A percentile compares a stretch with the other conserved stretches of the same genome.
These are phyloP conservation scores for Oscheius sp. DNA, from an alignment of 1,140 invertebrate species.

Conservation along the genomic window DNA sequence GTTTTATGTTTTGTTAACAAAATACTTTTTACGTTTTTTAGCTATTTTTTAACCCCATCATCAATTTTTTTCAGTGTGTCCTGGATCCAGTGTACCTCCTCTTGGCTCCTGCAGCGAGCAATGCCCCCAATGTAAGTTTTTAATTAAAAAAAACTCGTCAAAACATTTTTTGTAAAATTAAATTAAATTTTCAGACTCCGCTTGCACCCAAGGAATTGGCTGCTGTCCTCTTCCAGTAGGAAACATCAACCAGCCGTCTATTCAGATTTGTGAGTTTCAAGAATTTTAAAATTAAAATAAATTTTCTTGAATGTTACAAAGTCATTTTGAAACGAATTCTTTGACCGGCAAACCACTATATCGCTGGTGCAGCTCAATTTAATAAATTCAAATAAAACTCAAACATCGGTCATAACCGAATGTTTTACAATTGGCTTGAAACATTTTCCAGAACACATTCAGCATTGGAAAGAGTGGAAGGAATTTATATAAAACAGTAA, in stretches of 20 bases:
- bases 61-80: slow-evolving; percentile 29
- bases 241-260: not conserved
- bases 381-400: not conserved
- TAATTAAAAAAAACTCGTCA: not conserved
- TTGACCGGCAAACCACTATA: too few species aligned
- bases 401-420: not conserved
- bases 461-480: too few species aligned
- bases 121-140: slow-evolving; percentile 29
- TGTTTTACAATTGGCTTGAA: not conserved
- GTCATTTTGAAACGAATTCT: too few species aligned
- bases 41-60: not conserved
- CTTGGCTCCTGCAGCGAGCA: slow-evolving; percentile 36
- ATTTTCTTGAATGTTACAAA: too few species aligned
- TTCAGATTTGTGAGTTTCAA: slow-evolving; percentile 21
- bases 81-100: slow-evolving; percentile 40
- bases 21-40: slow-evolving; percentile 13
- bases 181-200: slow-evolving; percentile 10
- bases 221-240: slow-evolving; percentile 28
- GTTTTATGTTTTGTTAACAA: slow-evolving; percentile 1
- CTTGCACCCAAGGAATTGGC: slow-evolving; percentile 21
- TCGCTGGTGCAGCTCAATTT: too few species aligned
- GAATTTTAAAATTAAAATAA: too few species aligned
- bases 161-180: not conserved
- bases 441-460: too few species aligned
- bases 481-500: not conserved